phyloP scores from a whole-genome alignment of 2,113 vertebrate genomes.

The Python bivittatus region DNA sequence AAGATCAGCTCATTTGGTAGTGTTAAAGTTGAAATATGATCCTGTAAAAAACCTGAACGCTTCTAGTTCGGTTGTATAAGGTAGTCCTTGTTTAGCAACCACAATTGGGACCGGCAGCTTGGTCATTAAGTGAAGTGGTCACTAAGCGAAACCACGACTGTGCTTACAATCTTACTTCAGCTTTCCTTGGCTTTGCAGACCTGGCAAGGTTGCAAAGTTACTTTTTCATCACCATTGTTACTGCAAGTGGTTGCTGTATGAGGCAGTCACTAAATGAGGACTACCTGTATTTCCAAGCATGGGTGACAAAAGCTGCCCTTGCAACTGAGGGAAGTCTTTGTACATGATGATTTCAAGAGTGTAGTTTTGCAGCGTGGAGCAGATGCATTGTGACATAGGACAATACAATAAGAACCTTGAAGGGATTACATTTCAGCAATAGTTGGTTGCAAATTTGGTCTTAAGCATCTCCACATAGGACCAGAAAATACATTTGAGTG shows the following conservation, averaged over 20 bases:
- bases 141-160: too few relatives aligned
- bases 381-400: not conserved
- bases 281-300: conserved; percentile 24
- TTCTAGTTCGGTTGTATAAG: not conserved
- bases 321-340: conserved; percentile 10
- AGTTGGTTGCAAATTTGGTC: not conserved
- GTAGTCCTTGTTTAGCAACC: too few relatives aligned
- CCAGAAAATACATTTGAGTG: not conserved
- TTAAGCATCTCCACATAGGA: not conserved
- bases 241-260: too few relatives aligned
- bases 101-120: too few relatives aligned
- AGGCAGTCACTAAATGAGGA: not conserved
- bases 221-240: too few relatives aligned
- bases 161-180: too few relatives aligned
- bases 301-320: conserved; percentile 36
- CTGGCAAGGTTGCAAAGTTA: too few relatives aligned
- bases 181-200: too few relatives aligned
- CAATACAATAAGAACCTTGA: not conserved
- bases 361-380: not conserved
- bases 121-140: too few relatives aligned
- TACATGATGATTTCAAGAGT: conserved; percentile 30
- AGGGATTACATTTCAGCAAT: not conserved
- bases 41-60: conserved; percentile 14
- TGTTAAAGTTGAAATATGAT: conserved; percentile 29
- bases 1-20: conserved; percentile 47